Base-by-base conservation (phyloP, 2,797 vertebrate species). In the Poecilia velifera region DNA sequence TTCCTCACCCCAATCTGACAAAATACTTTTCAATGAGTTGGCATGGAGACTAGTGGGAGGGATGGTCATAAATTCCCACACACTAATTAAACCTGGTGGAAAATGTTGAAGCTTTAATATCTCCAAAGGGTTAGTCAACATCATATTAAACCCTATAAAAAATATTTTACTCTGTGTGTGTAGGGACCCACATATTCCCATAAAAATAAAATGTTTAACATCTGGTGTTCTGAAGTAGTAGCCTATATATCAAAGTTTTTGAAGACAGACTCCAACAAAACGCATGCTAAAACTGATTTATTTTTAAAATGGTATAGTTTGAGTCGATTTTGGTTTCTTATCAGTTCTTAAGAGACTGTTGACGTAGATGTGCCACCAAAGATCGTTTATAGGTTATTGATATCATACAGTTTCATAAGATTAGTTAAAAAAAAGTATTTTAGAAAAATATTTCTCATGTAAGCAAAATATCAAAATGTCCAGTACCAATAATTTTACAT, bases 161-260 rank as follows among this genome's bases (percentile, higher is more conserved):
- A 39, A 22, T 39, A 66, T 39, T 4, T 39, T 39, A 9, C 36
- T 41, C 7, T 64, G 0, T 64, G 31, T 64, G 31, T 64, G 59
- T 64, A 22, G 62, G 9, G 62, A 22, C 20, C 36, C 64, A 10
- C 4, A 10, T 43, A 70, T 70, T 43, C 4, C 9, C 39, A 68
- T 43, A 10, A 70, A 36, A 41, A 14, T n/a, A 25, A 39, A 70
- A 81, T 66, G 18, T 64, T 92, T 92, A 94, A 92, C 90, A 81
- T 85, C 86, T 88, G 78, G 13, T 2, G n/a, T 22, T 39, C 83
- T 49, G 46, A 7, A 0, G 13, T 9, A 0, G 3, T 53, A 34
- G 34, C 34, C 34, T 34, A 39, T 0, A 51, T 31, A 47, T 73
- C 0, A 2, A 25, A 4, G 10, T 43, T 59, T 68, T 66, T 16